These are phyloP conservation scores for Nephotettix cincticeps DNA, from an alignment of 1,140 invertebrate genomes.

Conservation along the genomic window DNA sequence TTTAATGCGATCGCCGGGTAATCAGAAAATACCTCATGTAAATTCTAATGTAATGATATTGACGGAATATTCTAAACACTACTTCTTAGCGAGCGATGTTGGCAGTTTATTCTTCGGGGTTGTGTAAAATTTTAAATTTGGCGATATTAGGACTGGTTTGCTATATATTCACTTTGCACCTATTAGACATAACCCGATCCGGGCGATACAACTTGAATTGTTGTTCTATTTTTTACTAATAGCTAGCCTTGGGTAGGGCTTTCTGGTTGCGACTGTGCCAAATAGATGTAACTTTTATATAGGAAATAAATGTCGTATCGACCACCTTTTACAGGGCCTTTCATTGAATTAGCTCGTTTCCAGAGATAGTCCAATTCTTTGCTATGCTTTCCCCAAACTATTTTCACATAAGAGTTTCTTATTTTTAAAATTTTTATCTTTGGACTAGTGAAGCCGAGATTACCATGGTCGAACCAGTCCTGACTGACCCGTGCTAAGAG, in stretches of 20 bases:
- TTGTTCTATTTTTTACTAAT: too few relatives aligned
- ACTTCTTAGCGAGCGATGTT: background rate
- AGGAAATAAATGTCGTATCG: too few relatives aligned
- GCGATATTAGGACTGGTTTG: background rate
- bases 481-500: background rate
- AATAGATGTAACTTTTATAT: slow-evolving; percentile 5
- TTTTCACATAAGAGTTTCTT: too few relatives aligned
- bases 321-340: too few relatives aligned
- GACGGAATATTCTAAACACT: slow-evolving; percentile 2
- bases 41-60: background rate
- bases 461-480: background rate
- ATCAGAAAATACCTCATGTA: slow-evolving; percentile 7
- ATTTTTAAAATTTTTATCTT: too few relatives aligned
- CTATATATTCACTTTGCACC: too few relatives aligned
- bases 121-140: background rate
- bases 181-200: too few relatives aligned
- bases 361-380: too few relatives aligned
- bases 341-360: too few relatives aligned
- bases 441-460: too few relatives aligned
- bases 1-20: slow-evolving; percentile 2
- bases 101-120: background rate
- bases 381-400: too few relatives aligned
- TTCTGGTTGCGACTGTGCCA: background rate
- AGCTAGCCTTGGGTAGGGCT: background rate
- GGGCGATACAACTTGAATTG: too few relatives aligned